Evolutionary conservation across 2,888 invertebrate species (phyloP).

Genomic region (Patella ulyssiponensis): DNA sequence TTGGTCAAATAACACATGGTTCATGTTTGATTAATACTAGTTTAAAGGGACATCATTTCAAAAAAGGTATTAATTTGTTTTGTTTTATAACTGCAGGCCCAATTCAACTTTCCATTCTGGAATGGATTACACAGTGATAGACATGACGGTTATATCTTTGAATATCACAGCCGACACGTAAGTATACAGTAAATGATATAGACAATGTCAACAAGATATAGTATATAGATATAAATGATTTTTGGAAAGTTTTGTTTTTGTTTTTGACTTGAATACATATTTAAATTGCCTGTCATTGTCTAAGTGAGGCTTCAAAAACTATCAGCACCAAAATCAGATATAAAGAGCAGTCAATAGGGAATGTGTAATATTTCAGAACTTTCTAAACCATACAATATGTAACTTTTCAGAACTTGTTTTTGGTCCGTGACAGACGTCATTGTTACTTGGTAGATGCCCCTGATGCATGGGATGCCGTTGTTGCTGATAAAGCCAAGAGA

Average conservation of each 20-base stretch:
- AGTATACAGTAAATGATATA: background rate
- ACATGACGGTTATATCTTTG: constrained; percentile 14
- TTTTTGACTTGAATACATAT: too few relatives aligned
- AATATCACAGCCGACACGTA: constrained; percentile 13
- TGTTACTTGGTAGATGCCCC: background rate
- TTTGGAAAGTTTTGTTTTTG: too few relatives aligned
- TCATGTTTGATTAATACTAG: too few relatives aligned
- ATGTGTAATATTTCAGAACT: too few relatives aligned
- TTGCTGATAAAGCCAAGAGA: background rate
- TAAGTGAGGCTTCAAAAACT: too few relatives aligned
- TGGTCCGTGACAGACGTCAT: background rate
- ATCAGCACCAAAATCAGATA: too few relatives aligned
- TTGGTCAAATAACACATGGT: too few relatives aligned
- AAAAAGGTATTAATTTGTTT: background rate
- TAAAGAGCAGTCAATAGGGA: too few relatives aligned
- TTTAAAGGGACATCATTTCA: background rate
- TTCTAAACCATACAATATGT: too few relatives aligned
- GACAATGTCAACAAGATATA: too few relatives aligned
- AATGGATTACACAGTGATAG: constrained; percentile 1
- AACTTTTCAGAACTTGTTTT: background rate
- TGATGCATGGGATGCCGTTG: background rate
- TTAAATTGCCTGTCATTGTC: too few relatives aligned
- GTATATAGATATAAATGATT: too few relatives aligned
- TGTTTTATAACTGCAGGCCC: background rate
- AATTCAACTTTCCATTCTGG: background rate